phyloP scores from a whole-genome alignment of 2,888 invertebrate species.

The Caenorhabditis sp. region DNA sequence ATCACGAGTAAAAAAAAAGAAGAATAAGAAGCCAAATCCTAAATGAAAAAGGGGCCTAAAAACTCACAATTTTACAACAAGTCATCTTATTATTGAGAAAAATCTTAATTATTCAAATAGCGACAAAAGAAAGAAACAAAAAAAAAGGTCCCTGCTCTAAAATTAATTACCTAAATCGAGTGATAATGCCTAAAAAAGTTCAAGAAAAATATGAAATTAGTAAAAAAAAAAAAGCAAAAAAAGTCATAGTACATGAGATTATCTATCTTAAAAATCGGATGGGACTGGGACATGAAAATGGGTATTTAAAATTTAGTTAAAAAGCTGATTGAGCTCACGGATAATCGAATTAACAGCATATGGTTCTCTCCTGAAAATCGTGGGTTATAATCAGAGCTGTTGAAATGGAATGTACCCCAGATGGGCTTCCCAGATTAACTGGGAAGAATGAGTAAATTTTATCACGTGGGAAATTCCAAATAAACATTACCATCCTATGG shows the following conservation, averaged over 20 bases:
- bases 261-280: not conserved
- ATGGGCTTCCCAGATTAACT: no score
- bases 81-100: not conserved
- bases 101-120: no score
- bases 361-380: not conserved
- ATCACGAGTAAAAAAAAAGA: not conserved
- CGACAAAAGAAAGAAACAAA: no score
- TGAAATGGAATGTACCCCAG: no score
- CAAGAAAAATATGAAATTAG: not conserved
- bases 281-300: not conserved
- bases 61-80: not conserved
- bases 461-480: no score
- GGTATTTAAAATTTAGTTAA: not conserved
- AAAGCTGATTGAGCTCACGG: not conserved
- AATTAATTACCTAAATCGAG: not conserved
- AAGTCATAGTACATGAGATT: not conserved
- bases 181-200: not conserved
- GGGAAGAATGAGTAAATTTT: no score
- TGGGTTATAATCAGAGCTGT: no score
- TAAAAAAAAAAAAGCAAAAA: not conserved
- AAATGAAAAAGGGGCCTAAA: not conserved
- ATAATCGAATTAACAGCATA: not conserved
- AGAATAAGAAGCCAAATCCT: no score
- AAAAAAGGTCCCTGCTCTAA: not conserved
- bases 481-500: no score